Base-by-base conservation (phyloP, 1,140 invertebrate genomes). In the Asobara japonica region DNA sequence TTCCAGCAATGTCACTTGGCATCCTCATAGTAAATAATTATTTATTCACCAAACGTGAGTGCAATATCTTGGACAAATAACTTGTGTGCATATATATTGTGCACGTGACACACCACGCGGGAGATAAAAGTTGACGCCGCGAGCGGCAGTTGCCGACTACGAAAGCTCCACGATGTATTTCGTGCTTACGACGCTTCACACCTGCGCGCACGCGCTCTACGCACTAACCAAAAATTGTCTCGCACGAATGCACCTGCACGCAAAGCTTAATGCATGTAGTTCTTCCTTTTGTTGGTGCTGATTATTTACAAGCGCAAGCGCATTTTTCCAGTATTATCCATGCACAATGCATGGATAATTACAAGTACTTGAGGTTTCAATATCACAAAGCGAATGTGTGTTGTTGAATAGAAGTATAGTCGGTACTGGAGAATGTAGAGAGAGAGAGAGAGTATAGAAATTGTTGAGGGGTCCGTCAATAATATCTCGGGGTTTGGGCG, bases 91-190 rank as follows among this genome's bases (percentile, higher is more conserved):
- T 76, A 38, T 56, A 56, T 27, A 36, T 25, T 22, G 48, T 13
- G 45, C 45, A 62, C 64, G 65, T 61, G 51, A 65, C 20, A 20
- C 61, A 65, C 20, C 11, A 31, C 20, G 51, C 4, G 31, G 25
- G 64, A 41, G 62, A 30, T n/a, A 60, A 25, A 78, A 79, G 78
- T 79, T 84, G 77, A 76, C 82, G 83, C 77, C 80, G 80, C 83
- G 83, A 84, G 76, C 83, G 84, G 81, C 84, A 74, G 79, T 81
- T 84, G 85, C 84, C 82, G 81, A 87, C 84, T 87, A 83, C 83
- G 84, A 84, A 84, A 78, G 83, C 80, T 74, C 79, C 77, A 78
- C 80, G 80, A 79, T 77, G 74, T 79, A 78, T 78, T 84, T 82
- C 76, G 79, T 74, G 76, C 77, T 77, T 31, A 27, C 36, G 22